Evolutionary conservation across 2,888 invertebrate species (phyloP), one percentile per base, ranked within the genome.

Genomic region (Leptopterna dolabrata): DNA sequence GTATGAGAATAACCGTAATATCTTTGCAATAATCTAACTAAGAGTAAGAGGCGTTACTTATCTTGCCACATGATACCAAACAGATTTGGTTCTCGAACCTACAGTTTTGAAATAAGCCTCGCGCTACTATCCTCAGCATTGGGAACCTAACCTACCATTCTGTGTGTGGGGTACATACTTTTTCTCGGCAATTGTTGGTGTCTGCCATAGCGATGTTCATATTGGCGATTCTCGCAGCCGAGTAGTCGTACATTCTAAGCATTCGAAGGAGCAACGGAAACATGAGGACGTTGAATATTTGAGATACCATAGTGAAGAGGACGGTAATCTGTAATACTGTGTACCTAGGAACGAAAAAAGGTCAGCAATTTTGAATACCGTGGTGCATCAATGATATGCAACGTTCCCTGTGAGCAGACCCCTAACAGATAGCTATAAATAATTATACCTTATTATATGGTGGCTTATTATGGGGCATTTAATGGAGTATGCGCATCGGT

Each of bases 131-230:
- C 36, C 7, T 36, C 7, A 36, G 36, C 36, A 4, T 36, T 2
- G 7, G 4, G 7, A 7, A 36, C 36, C 36, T 36, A 7, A 47
- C 13, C 3, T 3, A 16, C 47, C 47, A 3, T 47, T 2, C 13
- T 47, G 4, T 7, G n/a, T 51, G 16, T 4, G n/a, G 4, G 24
- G 11, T 11, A 83, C 63, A 2, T 24, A 73, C 85, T 29, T 85
- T 87, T 78, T 87, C 86, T 11, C 86, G 36, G 29, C 86, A 87
- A 19, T 80, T 45, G n/a, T 87, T 87, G n/a, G 70, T 80, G 24
- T 87, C 51, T 6, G 80, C 30, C 29, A 87, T 70, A 9, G 86
- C 86, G 24, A 87, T 70, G 19, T 87, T 87, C 86, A 87, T 87
- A 43, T 87, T 78, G 27, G 80, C 45, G 0, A 78, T 55, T 80